phyloP scores from a whole-genome alignment of 1,140 invertebrate species.

The Neotoxoptera formosana region DNA sequence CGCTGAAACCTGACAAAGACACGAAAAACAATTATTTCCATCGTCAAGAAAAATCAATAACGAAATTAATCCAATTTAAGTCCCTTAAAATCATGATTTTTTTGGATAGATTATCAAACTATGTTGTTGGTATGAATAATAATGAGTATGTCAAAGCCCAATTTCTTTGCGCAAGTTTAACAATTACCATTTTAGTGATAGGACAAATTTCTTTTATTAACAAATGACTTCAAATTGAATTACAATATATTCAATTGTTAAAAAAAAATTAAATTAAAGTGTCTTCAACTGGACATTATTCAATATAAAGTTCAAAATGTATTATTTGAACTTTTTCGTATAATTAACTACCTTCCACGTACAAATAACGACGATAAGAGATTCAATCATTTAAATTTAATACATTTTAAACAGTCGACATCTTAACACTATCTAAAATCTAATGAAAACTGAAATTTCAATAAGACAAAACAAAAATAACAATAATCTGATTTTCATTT shows the following conservation, averaged over 20 bases:
- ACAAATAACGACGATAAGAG: neutral
- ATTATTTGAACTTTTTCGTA: neutral
- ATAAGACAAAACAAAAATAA: neutral
- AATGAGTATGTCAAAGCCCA: neutral
- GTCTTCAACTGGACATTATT: neutral
- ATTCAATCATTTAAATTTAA: neutral
- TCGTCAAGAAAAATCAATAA: neutral
- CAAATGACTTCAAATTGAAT: neutral
- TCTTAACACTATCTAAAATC: neutral
- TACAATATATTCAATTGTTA: no score
- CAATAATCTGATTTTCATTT: neutral
- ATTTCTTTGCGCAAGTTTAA: neutral
- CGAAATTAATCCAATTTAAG: neutral
- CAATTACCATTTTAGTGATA: neutral
- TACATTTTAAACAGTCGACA: neutral
- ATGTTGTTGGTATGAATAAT: neutral
- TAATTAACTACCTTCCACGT: neutral
- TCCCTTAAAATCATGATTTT: neutral
- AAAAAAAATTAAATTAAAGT: conserved; percentile 10
- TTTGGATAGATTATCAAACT: neutral
- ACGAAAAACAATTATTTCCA: neutral
- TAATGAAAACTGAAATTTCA: neutral
- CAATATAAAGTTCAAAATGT: neutral
- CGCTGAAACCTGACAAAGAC: neutral
- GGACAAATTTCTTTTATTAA: neutral